phyloP scores from a whole-genome alignment of 30 jellyfish, hydroid and myxozoan species.

The Mastigias papua region DNA sequence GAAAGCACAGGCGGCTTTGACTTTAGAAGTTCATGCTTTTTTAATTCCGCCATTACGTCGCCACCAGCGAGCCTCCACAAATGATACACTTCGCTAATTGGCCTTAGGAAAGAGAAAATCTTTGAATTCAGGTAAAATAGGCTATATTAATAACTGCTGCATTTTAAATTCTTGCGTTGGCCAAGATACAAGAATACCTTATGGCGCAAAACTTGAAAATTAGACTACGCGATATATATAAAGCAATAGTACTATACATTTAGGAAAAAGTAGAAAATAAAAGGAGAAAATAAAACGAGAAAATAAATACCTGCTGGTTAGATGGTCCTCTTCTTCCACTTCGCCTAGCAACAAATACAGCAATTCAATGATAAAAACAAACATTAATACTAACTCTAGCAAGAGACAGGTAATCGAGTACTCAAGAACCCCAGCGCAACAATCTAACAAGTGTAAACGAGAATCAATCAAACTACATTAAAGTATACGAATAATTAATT shows the following conservation, averaged over 20 bases:
- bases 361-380: background rate
- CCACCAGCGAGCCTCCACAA: constrained; percentile 98
- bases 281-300: no score
- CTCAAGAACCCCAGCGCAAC: no score
- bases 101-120: constrained; percentile 17
- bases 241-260: no score
- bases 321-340: constrained; percentile 82
- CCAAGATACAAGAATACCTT: no score
- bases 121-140: no score
- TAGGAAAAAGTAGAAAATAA: background rate
- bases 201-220: no score
- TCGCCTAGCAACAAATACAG: constrained; percentile 36
- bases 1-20: constrained; percentile 87
- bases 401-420: background rate
- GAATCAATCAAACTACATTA: background rate
- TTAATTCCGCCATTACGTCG: constrained; percentile 86
- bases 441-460: background rate
- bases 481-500: background rate
- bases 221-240: no score
- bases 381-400: background rate
- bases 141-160: no score
- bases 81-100: constrained; percentile 81
- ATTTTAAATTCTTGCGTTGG: no score
- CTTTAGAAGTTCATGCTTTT: constrained; percentile 72
- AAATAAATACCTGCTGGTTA: constrained; percentile 67